These are phyloP conservation scores for Panthera uncia DNA, from an alignment of 2,113 vertebrate species.

Conservation along the genomic window DNA sequence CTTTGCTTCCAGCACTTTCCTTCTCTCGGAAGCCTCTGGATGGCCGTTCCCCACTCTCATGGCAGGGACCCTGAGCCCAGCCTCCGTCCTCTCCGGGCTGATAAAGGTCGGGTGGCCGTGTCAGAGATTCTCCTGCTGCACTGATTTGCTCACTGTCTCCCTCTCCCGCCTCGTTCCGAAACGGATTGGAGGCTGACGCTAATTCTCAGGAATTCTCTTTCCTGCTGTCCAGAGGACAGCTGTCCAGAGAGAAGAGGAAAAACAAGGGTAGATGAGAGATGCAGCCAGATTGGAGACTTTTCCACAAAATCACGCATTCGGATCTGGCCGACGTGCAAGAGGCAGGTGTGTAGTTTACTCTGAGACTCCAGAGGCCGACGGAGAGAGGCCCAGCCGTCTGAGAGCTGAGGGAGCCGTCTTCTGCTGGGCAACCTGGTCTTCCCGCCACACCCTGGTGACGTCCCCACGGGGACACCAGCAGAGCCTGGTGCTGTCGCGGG, in stretches of 20 bases:
- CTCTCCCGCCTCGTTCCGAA: neutral
- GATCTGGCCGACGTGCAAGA: neutral
- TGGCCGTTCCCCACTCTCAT: no score
- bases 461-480: fast-evolving
- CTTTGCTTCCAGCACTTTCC: neutral
- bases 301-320: fast-evolving
- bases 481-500: neutral
- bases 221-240: no score
- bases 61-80: no score
- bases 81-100: neutral
- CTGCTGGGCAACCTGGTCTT: neutral
- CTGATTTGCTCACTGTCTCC: neutral
- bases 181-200: no score
- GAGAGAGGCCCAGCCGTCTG: neutral
- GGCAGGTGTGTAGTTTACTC: fast-evolving
- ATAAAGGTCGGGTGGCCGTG: neutral
- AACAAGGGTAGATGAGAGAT: neutral
- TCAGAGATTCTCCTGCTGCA: neutral
- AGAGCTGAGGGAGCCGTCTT: neutral
- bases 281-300: neutral
- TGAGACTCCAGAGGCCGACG: fast-evolving
- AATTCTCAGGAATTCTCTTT: no score
- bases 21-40: neutral
- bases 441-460: fast-evolving
- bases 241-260: neutral